Conservation (phyloP, 2,888 invertebrate genomes). For the Megaustenia siamemsis region DNA sequence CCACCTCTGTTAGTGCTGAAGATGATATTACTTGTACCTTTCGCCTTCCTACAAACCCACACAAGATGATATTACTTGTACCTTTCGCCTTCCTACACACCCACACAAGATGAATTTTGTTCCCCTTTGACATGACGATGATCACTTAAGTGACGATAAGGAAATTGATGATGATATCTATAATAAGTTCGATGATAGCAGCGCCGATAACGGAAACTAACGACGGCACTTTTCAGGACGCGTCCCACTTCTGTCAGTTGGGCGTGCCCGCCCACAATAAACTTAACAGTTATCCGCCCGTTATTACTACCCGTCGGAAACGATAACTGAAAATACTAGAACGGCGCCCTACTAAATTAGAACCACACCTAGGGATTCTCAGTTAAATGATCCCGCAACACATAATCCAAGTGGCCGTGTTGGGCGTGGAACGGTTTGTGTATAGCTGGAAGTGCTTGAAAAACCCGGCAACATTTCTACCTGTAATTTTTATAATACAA, state of each 20-base stretch:
- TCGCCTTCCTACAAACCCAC: too few relatives aligned
- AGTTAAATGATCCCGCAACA: background rate
- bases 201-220: background rate
- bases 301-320: background rate
- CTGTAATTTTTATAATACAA: too few relatives aligned
- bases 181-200: background rate
- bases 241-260: background rate
- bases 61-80: too few relatives aligned
- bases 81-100: too few relatives aligned
- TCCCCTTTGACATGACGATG: too few relatives aligned
- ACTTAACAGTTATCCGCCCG: too few relatives aligned
- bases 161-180: background rate
- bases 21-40: too few relatives aligned
- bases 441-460: background rate
- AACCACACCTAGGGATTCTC: background rate
- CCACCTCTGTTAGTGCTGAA: too few relatives aligned
- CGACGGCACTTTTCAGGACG: background rate
- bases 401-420: background rate
- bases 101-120: too few relatives aligned
- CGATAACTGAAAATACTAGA: background rate
- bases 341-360: background rate
- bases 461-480: background rate
- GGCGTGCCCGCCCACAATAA: background rate
- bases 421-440: background rate
- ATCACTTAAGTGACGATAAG: background rate